Conservation (phyloP, 2,888 invertebrate genomes). For the Rhagonycha fulva region DNA sequence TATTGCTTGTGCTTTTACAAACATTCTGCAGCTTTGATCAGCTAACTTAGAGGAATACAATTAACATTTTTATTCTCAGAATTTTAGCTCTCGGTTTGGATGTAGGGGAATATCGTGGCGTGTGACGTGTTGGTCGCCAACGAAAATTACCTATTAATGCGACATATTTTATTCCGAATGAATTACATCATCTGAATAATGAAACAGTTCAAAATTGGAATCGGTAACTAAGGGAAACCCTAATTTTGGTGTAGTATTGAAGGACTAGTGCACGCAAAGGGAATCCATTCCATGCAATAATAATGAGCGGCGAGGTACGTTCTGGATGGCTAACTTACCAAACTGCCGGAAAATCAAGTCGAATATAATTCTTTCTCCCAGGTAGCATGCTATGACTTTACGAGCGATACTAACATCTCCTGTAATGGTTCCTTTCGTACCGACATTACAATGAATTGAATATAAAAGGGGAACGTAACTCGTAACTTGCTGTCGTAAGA, state of each 20-base stretch:
- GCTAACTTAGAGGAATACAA: background rate
- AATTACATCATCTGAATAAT: constrained; percentile 27
- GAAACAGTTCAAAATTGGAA: constrained; percentile 22
- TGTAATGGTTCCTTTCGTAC: constrained; percentile 30
- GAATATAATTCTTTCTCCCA: constrained; percentile 30
- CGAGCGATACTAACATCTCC: constrained; percentile 24
- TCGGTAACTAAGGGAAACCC: constrained; percentile 21
- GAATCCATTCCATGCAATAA: constrained; percentile 32
- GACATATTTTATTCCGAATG: constrained; percentile 25
- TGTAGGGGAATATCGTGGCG: background rate
- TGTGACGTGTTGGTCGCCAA: background rate
- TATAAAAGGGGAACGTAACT: constrained; percentile 31
- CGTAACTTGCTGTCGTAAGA: constrained; percentile 27
- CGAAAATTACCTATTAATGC: background rate
- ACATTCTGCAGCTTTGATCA: constrained; percentile 20
- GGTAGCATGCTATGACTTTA: constrained; percentile 31
- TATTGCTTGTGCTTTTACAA: constrained; percentile 32
- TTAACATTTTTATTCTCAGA: background rate
- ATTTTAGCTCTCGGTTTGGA: background rate
- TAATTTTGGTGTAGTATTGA: constrained; percentile 28
- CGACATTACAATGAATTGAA: constrained; percentile 29
- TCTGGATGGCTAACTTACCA: constrained; percentile 26
- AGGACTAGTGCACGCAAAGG: constrained; percentile 29
- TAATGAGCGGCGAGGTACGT: constrained; percentile 31
- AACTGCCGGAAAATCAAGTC: constrained; percentile 33